These are phyloP conservation scores for Serripes groenlandicus DNA, from an alignment of 2,888 invertebrate species.

Conservation along the genomic window DNA sequence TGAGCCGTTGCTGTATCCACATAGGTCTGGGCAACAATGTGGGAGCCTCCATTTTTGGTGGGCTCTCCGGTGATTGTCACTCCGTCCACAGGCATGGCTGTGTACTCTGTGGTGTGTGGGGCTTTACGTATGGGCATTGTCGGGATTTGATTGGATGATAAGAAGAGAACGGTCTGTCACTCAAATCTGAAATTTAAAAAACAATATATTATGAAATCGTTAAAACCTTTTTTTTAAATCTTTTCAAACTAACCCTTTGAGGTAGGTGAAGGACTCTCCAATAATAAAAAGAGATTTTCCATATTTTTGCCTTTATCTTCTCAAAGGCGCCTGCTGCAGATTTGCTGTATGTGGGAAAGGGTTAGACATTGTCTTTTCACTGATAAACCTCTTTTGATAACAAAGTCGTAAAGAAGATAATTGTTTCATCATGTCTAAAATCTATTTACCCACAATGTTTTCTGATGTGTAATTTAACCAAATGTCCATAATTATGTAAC, in stretches of 20 bases:
- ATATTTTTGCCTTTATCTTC: too few species aligned
- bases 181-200: neutral
- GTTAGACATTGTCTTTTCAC: too few species aligned
- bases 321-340: too few species aligned
- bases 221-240: neutral
- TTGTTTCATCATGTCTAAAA: too few species aligned
- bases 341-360: too few species aligned
- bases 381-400: too few species aligned
- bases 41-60: slow-evolving; percentile 47
- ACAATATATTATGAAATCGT: neutral
- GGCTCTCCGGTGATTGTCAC: slow-evolving; percentile 21
- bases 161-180: slow-evolving; percentile 5
- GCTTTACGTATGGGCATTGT: slow-evolving; percentile 57
- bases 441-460: too few species aligned
- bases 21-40: slow-evolving; percentile 40
- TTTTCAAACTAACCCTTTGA: neutral
- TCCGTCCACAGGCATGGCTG: slow-evolving; percentile 58
- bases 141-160: slow-evolving; percentile 33
- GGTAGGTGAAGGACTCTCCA: neutral
- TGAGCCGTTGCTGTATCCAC: slow-evolving; percentile 45
- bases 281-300: neutral
- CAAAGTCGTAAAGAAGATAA: too few species aligned
- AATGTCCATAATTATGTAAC: too few species aligned
- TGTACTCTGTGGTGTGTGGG: slow-evolving; percentile 51
- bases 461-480: too few species aligned